These are phyloP conservation scores for Nezara viridula DNA, from an alignment of 2,888 invertebrate species.

Conservation along the genomic window DNA sequence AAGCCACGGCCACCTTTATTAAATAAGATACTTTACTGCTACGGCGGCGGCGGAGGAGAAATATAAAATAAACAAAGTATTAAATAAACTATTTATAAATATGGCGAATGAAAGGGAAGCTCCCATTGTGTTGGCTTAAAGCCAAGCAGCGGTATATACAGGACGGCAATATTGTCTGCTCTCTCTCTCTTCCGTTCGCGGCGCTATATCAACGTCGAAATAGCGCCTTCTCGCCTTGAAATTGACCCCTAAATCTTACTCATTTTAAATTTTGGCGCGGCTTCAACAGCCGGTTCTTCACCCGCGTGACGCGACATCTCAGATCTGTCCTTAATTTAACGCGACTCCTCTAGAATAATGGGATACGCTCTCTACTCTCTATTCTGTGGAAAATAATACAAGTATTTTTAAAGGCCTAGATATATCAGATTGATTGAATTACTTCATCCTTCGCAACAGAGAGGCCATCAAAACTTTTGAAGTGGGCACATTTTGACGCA, in stretches of 20 bases:
- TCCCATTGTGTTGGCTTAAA: neutral
- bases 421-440: too few species aligned
- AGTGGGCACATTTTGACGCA: too few species aligned
- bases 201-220: slow-evolving; percentile 45
- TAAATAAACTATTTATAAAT: slow-evolving; percentile 56
- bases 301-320: neutral
- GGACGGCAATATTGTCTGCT: slow-evolving; percentile 17
- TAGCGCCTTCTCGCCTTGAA: slow-evolving; percentile 56
- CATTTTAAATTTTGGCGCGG: slow-evolving; percentile 56
- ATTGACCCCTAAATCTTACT: slow-evolving; percentile 59
- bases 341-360: neutral
- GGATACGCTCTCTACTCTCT: neutral
- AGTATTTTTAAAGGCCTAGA: too few species aligned
- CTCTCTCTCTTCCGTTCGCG: neutral
- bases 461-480: too few species aligned
- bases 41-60: slow-evolving; percentile 3
- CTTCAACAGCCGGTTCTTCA: slow-evolving; percentile 28
- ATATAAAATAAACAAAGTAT: slow-evolving; percentile 50
- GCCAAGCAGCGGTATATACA: slow-evolving; percentile 52
- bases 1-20: slow-evolving; percentile 25
- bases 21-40: neutral
- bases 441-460: too few species aligned
- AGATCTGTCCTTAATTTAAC: neutral
- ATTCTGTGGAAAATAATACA: too few species aligned
- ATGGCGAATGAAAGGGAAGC: slow-evolving; percentile 55